Evolutionary conservation across 2,113 vertebrate genomes (phyloP).

Genomic region (Tricholaema leucomelas): DNA sequence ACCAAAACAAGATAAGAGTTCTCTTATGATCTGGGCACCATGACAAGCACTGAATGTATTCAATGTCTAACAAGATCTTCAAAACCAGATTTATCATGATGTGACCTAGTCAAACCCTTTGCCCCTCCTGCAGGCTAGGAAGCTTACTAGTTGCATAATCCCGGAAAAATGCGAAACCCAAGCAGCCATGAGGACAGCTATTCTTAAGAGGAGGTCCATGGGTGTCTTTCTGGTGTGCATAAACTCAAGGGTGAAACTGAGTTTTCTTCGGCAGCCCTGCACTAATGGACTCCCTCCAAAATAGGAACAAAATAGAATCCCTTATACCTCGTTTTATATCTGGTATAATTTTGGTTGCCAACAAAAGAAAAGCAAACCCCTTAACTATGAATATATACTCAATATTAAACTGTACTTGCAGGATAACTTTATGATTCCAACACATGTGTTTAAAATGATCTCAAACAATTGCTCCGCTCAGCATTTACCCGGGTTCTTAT

Average conservation of each 20-base stretch:
- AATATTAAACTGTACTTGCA: not conserved
- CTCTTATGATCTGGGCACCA: not conserved
- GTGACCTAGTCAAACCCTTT: not conserved
- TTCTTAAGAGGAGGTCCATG: not conserved
- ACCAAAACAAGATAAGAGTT: not conserved
- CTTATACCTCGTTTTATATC: not conserved
- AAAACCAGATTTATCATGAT: not conserved
- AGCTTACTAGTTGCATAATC: not conserved
- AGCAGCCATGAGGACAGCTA: not conserved
- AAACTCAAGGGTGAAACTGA: not conserved
- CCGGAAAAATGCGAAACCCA: constrained; percentile 2
- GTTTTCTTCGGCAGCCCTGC: not conserved
- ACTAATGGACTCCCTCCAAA: not conserved
- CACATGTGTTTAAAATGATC: fast-evolving
- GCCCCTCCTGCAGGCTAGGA: not conserved
- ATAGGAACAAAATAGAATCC: not conserved
- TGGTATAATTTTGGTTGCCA: not conserved
- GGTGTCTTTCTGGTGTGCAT: not conserved
- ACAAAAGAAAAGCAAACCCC: not conserved
- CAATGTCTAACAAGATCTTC: not conserved
- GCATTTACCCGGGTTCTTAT: not conserved
- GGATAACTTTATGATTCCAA: not conserved
- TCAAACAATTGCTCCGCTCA: not conserved
- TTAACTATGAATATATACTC: not conserved
- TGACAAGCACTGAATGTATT: not conserved